Conservation (phyloP, 2,113 vertebrate species). For the Pionites leucogaster region DNA sequence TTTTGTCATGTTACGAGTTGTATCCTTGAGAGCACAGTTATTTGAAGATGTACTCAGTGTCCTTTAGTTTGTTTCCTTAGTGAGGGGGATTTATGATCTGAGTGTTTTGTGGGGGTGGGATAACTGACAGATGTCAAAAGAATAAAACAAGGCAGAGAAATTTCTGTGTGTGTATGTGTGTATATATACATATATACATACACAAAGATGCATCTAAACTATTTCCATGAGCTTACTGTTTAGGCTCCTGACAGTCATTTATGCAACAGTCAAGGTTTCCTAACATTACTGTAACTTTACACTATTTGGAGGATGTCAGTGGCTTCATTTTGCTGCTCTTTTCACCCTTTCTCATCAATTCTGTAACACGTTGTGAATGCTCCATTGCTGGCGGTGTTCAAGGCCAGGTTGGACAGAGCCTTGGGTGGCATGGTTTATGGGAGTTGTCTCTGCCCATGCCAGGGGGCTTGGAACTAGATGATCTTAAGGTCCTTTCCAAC, state of each 20-base stretch:
- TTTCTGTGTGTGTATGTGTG: background rate
- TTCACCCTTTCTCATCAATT: background rate
- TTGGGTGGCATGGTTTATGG: too few species aligned
- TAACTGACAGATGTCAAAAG: background rate
- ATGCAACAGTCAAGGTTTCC: background rate
- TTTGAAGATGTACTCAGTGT: background rate
- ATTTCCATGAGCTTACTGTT: background rate
- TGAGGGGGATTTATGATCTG: background rate
- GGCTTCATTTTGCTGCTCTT: background rate
- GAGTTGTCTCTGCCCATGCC: too few species aligned
- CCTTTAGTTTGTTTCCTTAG: background rate
- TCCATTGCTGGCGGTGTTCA: too few species aligned
- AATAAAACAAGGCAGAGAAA: background rate
- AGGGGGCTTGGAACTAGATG: too few species aligned
- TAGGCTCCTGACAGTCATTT: background rate
- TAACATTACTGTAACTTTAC: background rate
- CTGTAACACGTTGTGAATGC: background rate
- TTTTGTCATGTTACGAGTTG: background rate
- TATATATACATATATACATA: rapidly evolving
- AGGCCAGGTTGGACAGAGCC: too few species aligned
- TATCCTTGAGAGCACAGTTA: background rate
- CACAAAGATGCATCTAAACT: background rate
- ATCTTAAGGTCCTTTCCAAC: too few species aligned
- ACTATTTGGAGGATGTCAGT: background rate
- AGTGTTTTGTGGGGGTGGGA: background rate